Conservation (phyloP, 2,797 vertebrate genomes). For the Lacerta viridis region DNA sequence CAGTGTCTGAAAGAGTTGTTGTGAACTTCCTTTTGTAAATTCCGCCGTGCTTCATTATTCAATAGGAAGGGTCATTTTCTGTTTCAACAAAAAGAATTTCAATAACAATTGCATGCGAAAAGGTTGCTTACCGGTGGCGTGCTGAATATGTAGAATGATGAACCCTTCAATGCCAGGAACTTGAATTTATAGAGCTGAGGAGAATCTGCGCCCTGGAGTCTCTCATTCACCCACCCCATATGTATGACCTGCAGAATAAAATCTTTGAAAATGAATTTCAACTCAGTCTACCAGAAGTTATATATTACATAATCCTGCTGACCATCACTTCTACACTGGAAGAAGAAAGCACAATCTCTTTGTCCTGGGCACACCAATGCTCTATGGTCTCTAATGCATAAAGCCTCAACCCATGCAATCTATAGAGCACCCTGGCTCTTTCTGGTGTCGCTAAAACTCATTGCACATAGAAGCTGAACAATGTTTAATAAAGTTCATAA, state of each 20-base stretch:
- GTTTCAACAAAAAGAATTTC: slow-evolving; percentile 20
- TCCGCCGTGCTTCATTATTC: slow-evolving; percentile 10
- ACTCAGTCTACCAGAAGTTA: slow-evolving; percentile 37
- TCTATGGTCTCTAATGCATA: not conserved
- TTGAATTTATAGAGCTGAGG: slow-evolving; percentile 83
- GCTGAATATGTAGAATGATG: slow-evolving; percentile 90
- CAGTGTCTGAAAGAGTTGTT: slow-evolving; percentile 25
- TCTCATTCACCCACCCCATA: slow-evolving; percentile 94
- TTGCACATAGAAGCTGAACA: not conserved
- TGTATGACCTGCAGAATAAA: slow-evolving; percentile 88
- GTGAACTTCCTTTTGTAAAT: slow-evolving; percentile 32
- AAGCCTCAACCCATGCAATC: not conserved
- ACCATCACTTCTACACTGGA: not conserved
- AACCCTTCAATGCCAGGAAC: slow-evolving; percentile 92
- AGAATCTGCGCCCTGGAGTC: slow-evolving; percentile 80
- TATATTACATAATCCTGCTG: not conserved
- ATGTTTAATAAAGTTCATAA: not conserved
- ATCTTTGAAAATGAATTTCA: slow-evolving; percentile 65
- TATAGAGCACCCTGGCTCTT: not conserved
- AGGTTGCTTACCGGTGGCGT: slow-evolving; percentile 88
- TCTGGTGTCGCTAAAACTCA: not conserved
- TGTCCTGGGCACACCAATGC: not conserved
- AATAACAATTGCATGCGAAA: slow-evolving; percentile 8
- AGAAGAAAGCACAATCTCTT: not conserved
- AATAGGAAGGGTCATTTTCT: slow-evolving; percentile 17